Conservation (phyloP, 2,888 invertebrate genomes). For the Tetanocera ferruginea region DNA sequence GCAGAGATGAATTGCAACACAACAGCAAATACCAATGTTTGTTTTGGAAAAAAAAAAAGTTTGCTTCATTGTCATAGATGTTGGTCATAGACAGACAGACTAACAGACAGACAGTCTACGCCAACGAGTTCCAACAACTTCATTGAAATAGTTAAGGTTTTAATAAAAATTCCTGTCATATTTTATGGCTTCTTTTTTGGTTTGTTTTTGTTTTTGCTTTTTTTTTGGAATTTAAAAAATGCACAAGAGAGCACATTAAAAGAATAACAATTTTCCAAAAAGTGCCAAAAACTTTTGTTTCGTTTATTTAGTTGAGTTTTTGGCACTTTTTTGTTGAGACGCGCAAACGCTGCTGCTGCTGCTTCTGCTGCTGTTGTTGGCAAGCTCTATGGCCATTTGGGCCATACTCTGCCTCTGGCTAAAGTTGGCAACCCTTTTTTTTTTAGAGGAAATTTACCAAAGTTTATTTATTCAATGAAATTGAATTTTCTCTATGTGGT, state of each 20-base stretch:
- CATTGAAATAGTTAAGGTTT: too few species aligned
- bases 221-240: not conserved
- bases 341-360: not conserved
- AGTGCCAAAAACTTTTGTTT: conserved; percentile 2
- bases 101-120: too few species aligned
- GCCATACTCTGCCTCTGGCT: not conserved
- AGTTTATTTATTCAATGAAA: conserved; percentile 41
- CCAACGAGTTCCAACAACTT: too few species aligned
- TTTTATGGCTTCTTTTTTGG: not conserved
- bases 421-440: conserved; percentile 17
- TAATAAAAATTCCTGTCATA: not conserved
- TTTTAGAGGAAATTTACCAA: conserved; percentile 21
- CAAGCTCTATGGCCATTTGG: not conserved
- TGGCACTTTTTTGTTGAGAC: not conserved
- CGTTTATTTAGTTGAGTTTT: not conserved
- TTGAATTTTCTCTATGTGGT: conserved; percentile 22
- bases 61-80: too few species aligned
- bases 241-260: not conserved
- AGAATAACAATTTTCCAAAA: not conserved
- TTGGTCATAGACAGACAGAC: too few species aligned
- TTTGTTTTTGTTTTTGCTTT: not conserved
- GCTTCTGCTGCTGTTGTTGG: too few species aligned
- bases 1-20: too few species aligned
- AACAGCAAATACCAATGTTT: too few species aligned
- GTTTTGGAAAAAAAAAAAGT: too few species aligned